These are phyloP conservation scores for Bombyx mori DNA, from an alignment of 1,140 invertebrate species.

Conservation along the genomic window DNA sequence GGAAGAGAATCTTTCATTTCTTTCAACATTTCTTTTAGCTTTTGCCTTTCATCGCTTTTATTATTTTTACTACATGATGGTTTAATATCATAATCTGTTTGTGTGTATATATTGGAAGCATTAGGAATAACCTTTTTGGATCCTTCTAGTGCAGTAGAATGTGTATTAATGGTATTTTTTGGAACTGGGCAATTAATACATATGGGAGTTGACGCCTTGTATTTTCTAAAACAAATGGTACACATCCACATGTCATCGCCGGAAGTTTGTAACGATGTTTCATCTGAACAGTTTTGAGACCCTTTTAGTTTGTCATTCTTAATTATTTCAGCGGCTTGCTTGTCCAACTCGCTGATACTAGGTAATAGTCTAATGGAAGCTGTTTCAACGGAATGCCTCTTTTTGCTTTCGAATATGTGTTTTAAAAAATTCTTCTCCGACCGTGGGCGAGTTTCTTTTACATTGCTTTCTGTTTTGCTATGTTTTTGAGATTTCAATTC, in stretches of 20 bases:
- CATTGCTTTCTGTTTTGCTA: constrained; percentile 22
- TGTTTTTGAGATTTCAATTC: constrained; percentile 26
- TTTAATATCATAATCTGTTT: constrained; percentile 28
- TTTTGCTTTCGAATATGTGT: constrained; percentile 61
- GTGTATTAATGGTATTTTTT: constrained; percentile 10
- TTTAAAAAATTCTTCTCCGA: constrained; percentile 54
- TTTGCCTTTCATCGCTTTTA: constrained; percentile 41
- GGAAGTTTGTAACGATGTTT: background rate
- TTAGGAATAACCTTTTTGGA: background rate
- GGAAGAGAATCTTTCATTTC: constrained; percentile 66
- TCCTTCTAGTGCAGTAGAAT: constrained; percentile 7
- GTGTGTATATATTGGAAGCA: constrained; percentile 34
- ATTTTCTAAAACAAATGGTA: constrained; percentile 45
- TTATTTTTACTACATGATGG: constrained; percentile 14
- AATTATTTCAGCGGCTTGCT: constrained; percentile 83
- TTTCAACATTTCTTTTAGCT: constrained; percentile 58
- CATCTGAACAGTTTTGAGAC: constrained; percentile 3
- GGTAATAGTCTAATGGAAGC: constrained; percentile 74
- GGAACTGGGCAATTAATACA: constrained; percentile 37
- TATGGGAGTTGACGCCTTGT: constrained; percentile 30
- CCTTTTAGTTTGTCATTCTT: constrained; percentile 48
- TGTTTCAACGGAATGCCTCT: constrained; percentile 51
- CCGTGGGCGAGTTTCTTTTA: constrained; percentile 43
- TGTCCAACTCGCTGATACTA: constrained; percentile 85
- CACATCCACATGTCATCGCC: constrained; percentile 39